These are phyloP conservation scores for Euspilapteryx auroguttella DNA, from an alignment of 2,888 invertebrate species.

Conservation along the genomic window DNA sequence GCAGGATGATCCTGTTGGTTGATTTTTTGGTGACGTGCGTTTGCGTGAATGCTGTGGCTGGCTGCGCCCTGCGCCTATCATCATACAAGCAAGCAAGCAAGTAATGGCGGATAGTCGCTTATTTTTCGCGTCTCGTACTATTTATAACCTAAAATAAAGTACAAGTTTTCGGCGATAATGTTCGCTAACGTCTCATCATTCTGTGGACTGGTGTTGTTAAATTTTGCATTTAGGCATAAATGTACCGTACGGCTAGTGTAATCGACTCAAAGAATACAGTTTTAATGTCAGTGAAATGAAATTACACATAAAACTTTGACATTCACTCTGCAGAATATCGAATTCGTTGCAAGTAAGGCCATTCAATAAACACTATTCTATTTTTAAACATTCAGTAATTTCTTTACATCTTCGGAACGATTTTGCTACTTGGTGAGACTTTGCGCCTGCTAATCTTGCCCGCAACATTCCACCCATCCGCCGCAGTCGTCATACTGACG, in stretches of 20 bases:
- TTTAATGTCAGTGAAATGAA: constrained; percentile 57
- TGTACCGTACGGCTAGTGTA: constrained; percentile 30
- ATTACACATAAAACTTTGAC: constrained; percentile 60
- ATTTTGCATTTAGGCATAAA: constrained; percentile 52
- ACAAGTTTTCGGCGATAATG: constrained; percentile 62
- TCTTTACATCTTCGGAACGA: constrained; percentile 54
- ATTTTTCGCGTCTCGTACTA: constrained; percentile 60
- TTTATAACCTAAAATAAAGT: constrained; percentile 63
- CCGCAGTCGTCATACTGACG: constrained; percentile 56
- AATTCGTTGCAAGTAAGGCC: constrained; percentile 62
- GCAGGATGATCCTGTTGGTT: constrained; percentile 7
- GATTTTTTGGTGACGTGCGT: constrained; percentile 49
- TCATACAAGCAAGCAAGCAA: constrained; percentile 38
- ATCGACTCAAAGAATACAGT: constrained; percentile 40
- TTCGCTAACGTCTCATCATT: constrained; percentile 55
- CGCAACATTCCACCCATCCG: not conserved
- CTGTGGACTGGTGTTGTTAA: constrained; percentile 54
- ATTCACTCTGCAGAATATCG: constrained; percentile 59
- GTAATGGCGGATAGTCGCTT: constrained; percentile 55
- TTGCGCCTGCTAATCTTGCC: constrained; percentile 19
- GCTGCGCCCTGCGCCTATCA: too few relatives aligned
- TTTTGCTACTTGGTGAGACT: constrained; percentile 52
- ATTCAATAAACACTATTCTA: constrained; percentile 61
- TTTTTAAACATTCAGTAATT: constrained; percentile 61
- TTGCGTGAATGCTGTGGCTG: too few relatives aligned